Evolutionary conservation across 2,113 vertebrate species (phyloP).

Genomic region (Hypomesus transpacificus): DNA sequence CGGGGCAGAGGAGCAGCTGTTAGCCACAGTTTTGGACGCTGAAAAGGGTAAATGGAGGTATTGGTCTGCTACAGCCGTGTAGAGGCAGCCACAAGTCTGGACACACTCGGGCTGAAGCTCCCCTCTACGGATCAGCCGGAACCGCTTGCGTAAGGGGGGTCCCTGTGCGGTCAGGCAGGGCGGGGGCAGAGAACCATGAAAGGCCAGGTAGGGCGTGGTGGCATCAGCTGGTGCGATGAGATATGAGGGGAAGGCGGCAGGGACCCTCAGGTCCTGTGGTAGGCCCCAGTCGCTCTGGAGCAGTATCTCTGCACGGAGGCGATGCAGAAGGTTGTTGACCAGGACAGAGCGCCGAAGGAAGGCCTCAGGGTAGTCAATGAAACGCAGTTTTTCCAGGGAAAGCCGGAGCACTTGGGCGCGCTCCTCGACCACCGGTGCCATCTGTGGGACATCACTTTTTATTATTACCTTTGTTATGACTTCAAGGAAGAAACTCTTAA

Average conservation of each 20-base stretch:
- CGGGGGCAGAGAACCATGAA: conserved; percentile 68
- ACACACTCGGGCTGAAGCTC: conserved; percentile 74
- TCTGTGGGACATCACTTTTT: conserved; percentile 62
- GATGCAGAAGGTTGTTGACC: conserved; percentile 93
- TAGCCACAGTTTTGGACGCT: conserved; percentile 66
- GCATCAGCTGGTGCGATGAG: conserved; percentile 25
- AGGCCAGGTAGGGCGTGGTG: conserved; percentile 62
- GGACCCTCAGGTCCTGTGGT: conserved; percentile 59
- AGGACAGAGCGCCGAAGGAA: conserved; percentile 93
- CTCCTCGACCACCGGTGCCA: conserved; percentile 86
- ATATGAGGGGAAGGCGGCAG: conserved; percentile 34
- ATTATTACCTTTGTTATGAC: no score
- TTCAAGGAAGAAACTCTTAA: no score
- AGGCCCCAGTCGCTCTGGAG: conserved; percentile 95
- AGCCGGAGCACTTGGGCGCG: conserved; percentile 92
- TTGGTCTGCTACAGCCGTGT: conserved; percentile 83
- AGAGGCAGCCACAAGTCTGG: conserved; percentile 90
- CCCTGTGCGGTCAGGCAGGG: conserved; percentile 84
- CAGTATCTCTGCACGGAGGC: conserved; percentile 88
- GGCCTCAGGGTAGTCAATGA: conserved; percentile 93
- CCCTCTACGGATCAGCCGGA: conserved; percentile 80
- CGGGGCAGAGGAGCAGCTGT: conserved; percentile 61
- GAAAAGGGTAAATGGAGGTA: conserved; percentile 88
- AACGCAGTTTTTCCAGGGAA: conserved; percentile 94
- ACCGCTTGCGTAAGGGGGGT: conserved; percentile 84